Percentiles rank a stretch among this genome's conserved stretches.
These are phyloP conservation scores for Alectoris magna DNA, from an alignment of 2,797 vertebrate species.

Conservation along the genomic window DNA sequence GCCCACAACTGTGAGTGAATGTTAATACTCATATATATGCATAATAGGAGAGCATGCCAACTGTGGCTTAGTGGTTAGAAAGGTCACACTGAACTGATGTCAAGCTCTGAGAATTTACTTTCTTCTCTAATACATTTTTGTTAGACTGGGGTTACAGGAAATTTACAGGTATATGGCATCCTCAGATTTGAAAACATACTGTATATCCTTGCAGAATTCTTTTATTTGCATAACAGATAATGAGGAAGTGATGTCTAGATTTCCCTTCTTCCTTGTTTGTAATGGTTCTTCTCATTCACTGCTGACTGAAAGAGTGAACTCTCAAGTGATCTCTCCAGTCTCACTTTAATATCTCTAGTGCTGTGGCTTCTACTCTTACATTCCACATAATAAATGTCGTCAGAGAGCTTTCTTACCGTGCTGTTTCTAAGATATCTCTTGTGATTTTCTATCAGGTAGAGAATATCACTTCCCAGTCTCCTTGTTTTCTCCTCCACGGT, in stretches of 20 bases:
- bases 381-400: not conserved
- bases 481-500: not conserved
- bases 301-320: not conserved
- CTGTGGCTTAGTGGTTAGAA: not conserved
- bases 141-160: not conserved
- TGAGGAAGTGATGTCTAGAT: not conserved
- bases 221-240: not conserved
- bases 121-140: not conserved
- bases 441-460: not conserved
- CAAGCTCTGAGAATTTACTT: not conserved
- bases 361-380: not conserved
- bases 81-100: not conserved
- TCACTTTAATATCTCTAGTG: not conserved
- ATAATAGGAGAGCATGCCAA: not conserved
- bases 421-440: not conserved
- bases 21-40: fast-evolving
- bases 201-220: not conserved
- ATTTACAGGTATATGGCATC: fast-evolving
- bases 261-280: not conserved
- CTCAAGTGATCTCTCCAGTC: not conserved
- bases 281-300: not conserved
- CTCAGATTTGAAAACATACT: not conserved
- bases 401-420: not conserved
- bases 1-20: not conserved
- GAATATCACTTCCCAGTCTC: not conserved